Conservation (phyloP, 2,113 vertebrate genomes). For the Hippocampus guttulatus region DNA sequence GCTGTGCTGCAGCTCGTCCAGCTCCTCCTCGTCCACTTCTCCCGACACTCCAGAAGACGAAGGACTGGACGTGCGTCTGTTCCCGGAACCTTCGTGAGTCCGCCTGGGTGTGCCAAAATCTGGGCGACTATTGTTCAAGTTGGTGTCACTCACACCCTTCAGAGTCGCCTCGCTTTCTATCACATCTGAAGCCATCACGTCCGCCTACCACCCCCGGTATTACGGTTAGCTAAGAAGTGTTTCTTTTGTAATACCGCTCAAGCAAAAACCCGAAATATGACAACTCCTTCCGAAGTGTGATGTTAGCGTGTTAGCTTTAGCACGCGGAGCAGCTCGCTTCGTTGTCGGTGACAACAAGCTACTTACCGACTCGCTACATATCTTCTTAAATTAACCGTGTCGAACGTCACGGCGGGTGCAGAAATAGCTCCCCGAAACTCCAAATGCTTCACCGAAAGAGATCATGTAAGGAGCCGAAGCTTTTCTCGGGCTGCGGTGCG, state of each 20-base stretch:
- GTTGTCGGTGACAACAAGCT: slow-evolving; percentile 33
- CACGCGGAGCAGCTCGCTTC: slow-evolving; percentile 15
- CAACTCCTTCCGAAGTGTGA: slow-evolving; percentile 40
- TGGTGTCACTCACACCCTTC: slow-evolving; percentile 45
- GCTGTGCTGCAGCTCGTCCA: slow-evolving; percentile 24
- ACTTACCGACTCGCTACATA: slow-evolving; percentile 24
- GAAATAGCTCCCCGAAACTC: slow-evolving; percentile 17
- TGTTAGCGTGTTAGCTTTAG: slow-evolving; percentile 35
- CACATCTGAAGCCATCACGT: slow-evolving; percentile 68
- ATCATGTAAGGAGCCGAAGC: slow-evolving; percentile 18
- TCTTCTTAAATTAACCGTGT: slow-evolving; percentile 13
- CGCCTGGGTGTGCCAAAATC: slow-evolving; percentile 65
- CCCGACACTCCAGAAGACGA: slow-evolving; percentile 57
- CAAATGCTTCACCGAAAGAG: slow-evolving; percentile 33
- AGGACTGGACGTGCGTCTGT: slow-evolving; percentile 43
- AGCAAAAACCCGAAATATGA: not conserved
- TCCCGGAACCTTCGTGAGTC: slow-evolving; percentile 25
- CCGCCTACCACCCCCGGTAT: not conserved
- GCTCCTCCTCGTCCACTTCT: slow-evolving; percentile 39
- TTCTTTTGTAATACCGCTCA: not conserved
- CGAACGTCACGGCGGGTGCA: slow-evolving; percentile 15
- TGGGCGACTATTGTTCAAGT: slow-evolving; percentile 55
- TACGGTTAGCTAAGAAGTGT: slow-evolving; percentile 8
- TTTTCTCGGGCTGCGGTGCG: slow-evolving; percentile 33
- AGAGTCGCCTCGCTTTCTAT: slow-evolving; percentile 52